phyloP scores from a whole-genome alignment of 2,113 vertebrate genomes.

The Istiophorus platypterus region DNA sequence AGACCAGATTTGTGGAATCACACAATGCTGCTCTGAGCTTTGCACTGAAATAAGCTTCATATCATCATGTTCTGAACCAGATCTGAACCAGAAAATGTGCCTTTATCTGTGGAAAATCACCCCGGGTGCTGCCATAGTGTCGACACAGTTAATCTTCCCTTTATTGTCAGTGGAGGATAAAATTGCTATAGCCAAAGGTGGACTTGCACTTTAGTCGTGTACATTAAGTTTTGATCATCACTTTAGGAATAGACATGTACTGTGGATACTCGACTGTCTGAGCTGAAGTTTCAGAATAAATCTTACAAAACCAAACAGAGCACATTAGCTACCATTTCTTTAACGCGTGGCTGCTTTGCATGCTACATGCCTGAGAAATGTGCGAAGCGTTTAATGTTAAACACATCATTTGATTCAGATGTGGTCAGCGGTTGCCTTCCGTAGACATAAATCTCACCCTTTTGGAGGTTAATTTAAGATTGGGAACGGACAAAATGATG shows the following conservation, averaged over 20 bases:
- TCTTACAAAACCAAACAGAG: constrained; percentile 12
- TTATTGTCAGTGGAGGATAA: constrained; percentile 39
- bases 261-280: not conserved
- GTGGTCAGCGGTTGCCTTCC: constrained; percentile 43
- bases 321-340: constrained; percentile 20
- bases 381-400: constrained; percentile 43
- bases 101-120: constrained; percentile 56
- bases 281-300: not conserved
- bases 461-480: constrained; percentile 68
- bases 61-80: constrained; percentile 44
- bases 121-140: constrained; percentile 38
- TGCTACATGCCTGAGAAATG: constrained; percentile 13
- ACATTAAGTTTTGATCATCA: constrained; percentile 45
- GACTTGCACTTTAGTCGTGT: constrained; percentile 35
- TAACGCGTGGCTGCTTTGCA: constrained; percentile 31
- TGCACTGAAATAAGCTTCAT: constrained; percentile 61
- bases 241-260: constrained; percentile 21
- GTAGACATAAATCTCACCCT: constrained; percentile 70
- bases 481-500: constrained; percentile 61
- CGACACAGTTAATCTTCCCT: constrained; percentile 42
- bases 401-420: constrained; percentile 49
- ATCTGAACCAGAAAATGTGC: constrained; percentile 55
- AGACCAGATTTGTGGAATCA: constrained; percentile 52
- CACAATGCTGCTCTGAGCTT: constrained; percentile 51
- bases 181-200: constrained; percentile 34